phyloP scores from a whole-genome alignment of 2,888 invertebrate species.

The Lepidocyrtinus sp. region DNA sequence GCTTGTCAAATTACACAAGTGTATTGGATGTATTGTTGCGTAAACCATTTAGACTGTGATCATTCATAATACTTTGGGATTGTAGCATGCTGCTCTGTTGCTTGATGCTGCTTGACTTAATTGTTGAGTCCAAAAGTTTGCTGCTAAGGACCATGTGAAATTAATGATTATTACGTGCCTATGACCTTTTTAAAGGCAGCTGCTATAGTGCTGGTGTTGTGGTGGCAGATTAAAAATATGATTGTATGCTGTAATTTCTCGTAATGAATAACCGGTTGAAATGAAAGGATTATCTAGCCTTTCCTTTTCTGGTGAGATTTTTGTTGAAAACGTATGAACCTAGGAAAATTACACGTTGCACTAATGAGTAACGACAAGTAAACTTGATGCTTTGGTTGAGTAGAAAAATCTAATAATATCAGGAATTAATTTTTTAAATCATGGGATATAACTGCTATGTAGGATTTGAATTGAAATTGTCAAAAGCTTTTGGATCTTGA shows the following conservation, averaged over 20 bases:
- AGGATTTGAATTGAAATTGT: too few relatives aligned
- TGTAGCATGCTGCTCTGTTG: background rate
- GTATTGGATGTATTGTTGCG: background rate
- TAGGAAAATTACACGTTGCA: too few relatives aligned
- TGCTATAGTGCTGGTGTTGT: slow-evolving; percentile 5
- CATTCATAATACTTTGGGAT: background rate
- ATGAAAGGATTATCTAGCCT: background rate
- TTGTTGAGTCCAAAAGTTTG: background rate
- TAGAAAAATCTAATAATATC: too few relatives aligned
- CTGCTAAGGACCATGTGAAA: background rate
- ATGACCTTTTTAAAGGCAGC: slow-evolving; percentile 13
- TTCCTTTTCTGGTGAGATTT: slow-evolving; percentile 18
- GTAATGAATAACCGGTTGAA: slow-evolving; percentile 16
- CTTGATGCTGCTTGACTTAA: background rate
- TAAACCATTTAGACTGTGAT: slow-evolving; percentile 1
- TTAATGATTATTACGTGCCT: slow-evolving; percentile 18
- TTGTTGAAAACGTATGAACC: slow-evolving; percentile 4
- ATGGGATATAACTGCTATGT: too few relatives aligned
- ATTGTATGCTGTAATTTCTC: background rate
- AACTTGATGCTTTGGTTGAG: too few relatives aligned
- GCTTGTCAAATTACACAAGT: background rate
- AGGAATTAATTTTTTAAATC: too few relatives aligned
- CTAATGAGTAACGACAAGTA: too few relatives aligned
- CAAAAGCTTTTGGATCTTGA: too few relatives aligned
- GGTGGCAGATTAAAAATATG: slow-evolving; percentile 16